Evolutionary conservation across 2,113 vertebrate species (phyloP).

Genomic region (Fregetta grallaria): DNA sequence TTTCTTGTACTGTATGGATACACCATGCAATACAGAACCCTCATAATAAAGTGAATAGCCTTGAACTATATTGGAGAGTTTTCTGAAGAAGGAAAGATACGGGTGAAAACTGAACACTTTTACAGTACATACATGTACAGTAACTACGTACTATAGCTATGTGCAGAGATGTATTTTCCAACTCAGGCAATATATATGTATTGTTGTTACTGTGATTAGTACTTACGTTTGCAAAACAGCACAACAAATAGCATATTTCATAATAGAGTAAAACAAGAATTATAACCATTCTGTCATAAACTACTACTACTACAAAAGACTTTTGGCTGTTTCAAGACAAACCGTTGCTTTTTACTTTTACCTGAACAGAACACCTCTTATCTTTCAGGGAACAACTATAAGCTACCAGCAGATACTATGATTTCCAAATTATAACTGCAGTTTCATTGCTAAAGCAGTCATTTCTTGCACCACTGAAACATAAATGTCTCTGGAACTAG

Average conservation of each 20-base stretch:
- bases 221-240: background rate
- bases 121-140: fast-evolving
- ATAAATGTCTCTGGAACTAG: background rate
- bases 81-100: background rate
- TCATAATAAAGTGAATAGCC: background rate
- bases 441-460: background rate
- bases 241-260: background rate
- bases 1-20: background rate
- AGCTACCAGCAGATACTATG: background rate
- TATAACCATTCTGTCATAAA: background rate
- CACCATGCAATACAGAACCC: background rate
- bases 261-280: background rate
- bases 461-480: background rate
- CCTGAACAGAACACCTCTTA: background rate
- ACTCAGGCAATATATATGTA: background rate
- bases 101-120: background rate
- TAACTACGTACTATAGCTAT: background rate
- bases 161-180: background rate
- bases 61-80: background rate
- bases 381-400: background rate
- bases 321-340: background rate
- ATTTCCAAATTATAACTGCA: background rate
- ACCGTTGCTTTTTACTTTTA: background rate
- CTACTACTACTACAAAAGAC: background rate
- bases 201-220: background rate